Conservation (phyloP, 2,797 vertebrate genomes). For the Cygnus olor region DNA sequence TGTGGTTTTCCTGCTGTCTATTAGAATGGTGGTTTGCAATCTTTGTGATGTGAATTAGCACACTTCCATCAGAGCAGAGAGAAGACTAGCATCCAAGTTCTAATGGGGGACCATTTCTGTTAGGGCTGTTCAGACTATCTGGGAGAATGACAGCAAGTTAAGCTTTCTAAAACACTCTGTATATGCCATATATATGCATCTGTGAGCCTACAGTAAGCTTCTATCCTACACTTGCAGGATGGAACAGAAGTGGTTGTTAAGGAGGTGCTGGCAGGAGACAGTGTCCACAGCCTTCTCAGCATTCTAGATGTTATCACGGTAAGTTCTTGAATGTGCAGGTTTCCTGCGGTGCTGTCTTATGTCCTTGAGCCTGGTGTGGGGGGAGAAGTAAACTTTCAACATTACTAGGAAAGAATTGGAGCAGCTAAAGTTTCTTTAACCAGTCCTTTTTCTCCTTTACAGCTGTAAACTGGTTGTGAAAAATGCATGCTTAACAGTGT, state of each 20-base stretch:
- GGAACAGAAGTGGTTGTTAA: constrained; percentile 92
- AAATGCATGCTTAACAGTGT: accelerated
- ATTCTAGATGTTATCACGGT: constrained; percentile 94
- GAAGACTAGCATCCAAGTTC: not conserved
- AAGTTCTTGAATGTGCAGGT: constrained; percentile 5
- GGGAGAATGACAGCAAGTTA: not conserved
- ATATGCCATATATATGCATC: accelerated
- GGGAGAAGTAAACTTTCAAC: not conserved
- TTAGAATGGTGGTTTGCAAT: not conserved
- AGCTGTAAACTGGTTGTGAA: not conserved
- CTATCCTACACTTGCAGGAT: constrained; percentile 79
- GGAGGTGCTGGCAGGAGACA: constrained; percentile 92
- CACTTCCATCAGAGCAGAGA: not conserved
- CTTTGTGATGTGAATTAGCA: not conserved
- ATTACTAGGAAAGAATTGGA: not conserved
- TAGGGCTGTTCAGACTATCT: not conserved
- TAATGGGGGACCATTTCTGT: not conserved
- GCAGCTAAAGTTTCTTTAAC: not conserved
- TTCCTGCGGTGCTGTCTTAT: not conserved
- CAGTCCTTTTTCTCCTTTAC: not conserved
- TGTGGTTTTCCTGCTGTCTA: not conserved
- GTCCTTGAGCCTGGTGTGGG: not conserved
- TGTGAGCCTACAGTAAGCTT: not conserved
- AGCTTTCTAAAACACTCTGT: not conserved
- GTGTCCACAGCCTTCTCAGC: constrained; percentile 94